Conservation (phyloP, 2,113 vertebrate genomes). For the Emydocephalus ijimae region DNA sequence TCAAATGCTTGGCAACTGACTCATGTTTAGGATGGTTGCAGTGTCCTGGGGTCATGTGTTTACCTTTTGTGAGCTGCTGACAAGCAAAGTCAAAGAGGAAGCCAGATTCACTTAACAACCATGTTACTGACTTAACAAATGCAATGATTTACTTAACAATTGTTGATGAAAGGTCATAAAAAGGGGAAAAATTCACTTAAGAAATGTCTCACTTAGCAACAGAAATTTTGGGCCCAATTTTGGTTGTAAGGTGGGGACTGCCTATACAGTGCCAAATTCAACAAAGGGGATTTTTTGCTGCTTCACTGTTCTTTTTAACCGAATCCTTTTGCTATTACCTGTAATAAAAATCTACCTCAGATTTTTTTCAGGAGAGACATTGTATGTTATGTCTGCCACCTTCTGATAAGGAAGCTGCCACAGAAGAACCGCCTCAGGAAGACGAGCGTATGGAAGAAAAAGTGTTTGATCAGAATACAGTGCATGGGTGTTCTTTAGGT, state of each 20-base stretch:
- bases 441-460: background rate
- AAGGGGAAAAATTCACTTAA: background rate
- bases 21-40: background rate
- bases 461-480: constrained; percentile 19
- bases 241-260: background rate
- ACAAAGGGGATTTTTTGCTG: background rate
- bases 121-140: background rate
- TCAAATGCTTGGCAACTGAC: background rate
- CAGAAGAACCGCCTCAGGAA: constrained; percentile 19
- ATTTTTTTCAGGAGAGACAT: constrained; percentile 1
- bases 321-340: constrained; percentile 14
- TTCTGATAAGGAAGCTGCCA: constrained; percentile 29
- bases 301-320: background rate
- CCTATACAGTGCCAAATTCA: background rate
- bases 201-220: background rate
- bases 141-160: background rate
- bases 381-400: constrained; percentile 10
- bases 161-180: background rate
- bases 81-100: background rate
- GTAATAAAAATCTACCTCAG: constrained; percentile 13
- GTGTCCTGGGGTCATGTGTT: background rate
- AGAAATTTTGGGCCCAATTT: background rate
- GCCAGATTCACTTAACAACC: background rate
- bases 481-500: background rate
- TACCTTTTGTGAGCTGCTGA: background rate